These are phyloP conservation scores for Archips crataeganus DNA, from an alignment of 2,888 invertebrate species.

Conservation along the genomic window DNA sequence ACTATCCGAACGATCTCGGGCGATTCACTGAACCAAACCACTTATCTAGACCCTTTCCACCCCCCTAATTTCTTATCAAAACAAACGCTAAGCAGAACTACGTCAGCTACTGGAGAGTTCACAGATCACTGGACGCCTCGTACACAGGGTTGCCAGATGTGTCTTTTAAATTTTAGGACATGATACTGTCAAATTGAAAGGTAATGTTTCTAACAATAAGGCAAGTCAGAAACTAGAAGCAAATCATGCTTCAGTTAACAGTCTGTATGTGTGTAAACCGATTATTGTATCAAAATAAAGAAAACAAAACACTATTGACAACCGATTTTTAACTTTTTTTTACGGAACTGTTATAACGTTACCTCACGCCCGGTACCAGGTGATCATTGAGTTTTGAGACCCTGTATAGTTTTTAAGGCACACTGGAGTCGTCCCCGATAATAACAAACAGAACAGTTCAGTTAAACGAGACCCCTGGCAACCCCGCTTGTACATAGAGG, in stretches of 20 bases:
- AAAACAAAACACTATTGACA: no score
- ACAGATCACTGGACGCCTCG: slow-evolving; percentile 43
- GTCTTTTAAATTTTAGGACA: not conserved
- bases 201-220: not conserved
- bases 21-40: slow-evolving; percentile 45
- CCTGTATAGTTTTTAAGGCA: no score
- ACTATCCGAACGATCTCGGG: not conserved
- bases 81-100: slow-evolving; percentile 46
- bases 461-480: not conserved
- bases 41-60: slow-evolving; percentile 45
- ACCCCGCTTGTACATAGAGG: slow-evolving; percentile 49
- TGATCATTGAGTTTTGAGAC: no score
- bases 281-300: no score
- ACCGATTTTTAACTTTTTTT: no score
- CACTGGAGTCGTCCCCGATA: no score
- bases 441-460: not conserved
- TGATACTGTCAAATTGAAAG: not conserved
- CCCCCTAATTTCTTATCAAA: slow-evolving; percentile 48
- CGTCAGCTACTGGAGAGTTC: slow-evolving; percentile 42
- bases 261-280: no score
- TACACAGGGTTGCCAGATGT: slow-evolving; percentile 17
- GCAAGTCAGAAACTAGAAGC: not conserved
- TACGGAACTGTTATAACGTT: no score
- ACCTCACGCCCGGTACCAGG: no score
- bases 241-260: no score